Evolutionary conservation across 2,888 invertebrate genomes (phyloP).

Genomic region (Dynastes tityus): DNA sequence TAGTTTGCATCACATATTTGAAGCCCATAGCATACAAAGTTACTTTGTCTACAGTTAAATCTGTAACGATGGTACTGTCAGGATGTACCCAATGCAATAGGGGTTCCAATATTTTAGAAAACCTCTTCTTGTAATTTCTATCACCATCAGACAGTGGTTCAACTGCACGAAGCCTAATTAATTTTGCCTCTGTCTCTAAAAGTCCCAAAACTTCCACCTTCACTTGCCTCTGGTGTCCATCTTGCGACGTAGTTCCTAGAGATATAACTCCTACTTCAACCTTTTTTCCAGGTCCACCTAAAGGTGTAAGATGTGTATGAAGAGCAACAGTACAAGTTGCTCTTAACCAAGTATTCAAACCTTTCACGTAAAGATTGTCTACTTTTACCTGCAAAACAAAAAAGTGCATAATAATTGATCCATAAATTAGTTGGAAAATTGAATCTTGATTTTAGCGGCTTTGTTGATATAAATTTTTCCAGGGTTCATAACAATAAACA

Average conservation of each 20-base stretch:
- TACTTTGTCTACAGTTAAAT: slow-evolving; percentile 87
- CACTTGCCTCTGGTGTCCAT: slow-evolving; percentile 78
- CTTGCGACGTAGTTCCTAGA: slow-evolving; percentile 87
- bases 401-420: not conserved
- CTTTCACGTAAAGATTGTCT: slow-evolving; percentile 79
- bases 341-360: slow-evolving; percentile 81
- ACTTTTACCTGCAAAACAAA: slow-evolving; percentile 72
- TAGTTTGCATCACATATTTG: slow-evolving; percentile 79
- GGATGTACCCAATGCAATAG: slow-evolving; percentile 85
- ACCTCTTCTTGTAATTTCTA: slow-evolving; percentile 83
- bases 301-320: slow-evolving; percentile 81
- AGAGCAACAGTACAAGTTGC: slow-evolving; percentile 87
- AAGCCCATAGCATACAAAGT: slow-evolving; percentile 87
- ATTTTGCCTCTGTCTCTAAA: slow-evolving; percentile 81
- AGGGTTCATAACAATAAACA: too few species aligned
- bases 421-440: too few species aligned
- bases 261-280: slow-evolving; percentile 90
- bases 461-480: too few species aligned
- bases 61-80: slow-evolving; percentile 84
- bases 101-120: slow-evolving; percentile 88
- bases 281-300: slow-evolving; percentile 82
- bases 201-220: slow-evolving; percentile 92
- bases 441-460: too few species aligned
- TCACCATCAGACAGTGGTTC: slow-evolving; percentile 87
- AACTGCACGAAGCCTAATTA: slow-evolving; percentile 85